Conservation (phyloP, 2,888 invertebrate species). For the Lottia scabra region DNA sequence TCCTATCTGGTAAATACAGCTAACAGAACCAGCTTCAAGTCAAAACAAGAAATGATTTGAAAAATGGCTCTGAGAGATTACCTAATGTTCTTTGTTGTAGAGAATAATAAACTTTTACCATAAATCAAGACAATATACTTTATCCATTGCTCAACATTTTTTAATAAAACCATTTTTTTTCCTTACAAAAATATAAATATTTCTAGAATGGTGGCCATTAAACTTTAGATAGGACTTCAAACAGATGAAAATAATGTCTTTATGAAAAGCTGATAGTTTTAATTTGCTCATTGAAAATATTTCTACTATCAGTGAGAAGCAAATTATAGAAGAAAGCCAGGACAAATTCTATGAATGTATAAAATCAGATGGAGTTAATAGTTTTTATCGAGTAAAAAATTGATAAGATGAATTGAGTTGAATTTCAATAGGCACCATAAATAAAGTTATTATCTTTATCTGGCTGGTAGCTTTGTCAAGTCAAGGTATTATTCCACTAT, state of each 20-base stretch:
- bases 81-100: conserved; percentile 4
- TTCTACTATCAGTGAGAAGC: too few relatives aligned
- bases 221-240: too few relatives aligned
- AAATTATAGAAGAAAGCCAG: too few relatives aligned
- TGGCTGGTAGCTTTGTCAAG: not conserved
- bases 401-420: not conserved
- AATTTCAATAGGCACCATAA: conserved; percentile 1
- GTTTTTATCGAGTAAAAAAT: not conserved
- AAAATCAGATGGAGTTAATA: not conserved
- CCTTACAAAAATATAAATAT: too few relatives aligned
- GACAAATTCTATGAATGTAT: too few relatives aligned
- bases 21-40: not conserved
- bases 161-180: too few relatives aligned
- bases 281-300: too few relatives aligned
- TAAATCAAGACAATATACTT: not conserved
- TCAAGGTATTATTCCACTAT: not conserved
- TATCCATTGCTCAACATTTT: too few relatives aligned
- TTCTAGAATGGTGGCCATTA: too few relatives aligned
- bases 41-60: not conserved
- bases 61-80: not conserved
- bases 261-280: too few relatives aligned
- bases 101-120: not conserved
- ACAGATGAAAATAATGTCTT: too few relatives aligned
- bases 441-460: conserved; percentile 1
- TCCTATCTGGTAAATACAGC: conserved; percentile 4